phyloP scores from a whole-genome alignment of 2,888 invertebrate genomes.

The Eilema caniola region DNA sequence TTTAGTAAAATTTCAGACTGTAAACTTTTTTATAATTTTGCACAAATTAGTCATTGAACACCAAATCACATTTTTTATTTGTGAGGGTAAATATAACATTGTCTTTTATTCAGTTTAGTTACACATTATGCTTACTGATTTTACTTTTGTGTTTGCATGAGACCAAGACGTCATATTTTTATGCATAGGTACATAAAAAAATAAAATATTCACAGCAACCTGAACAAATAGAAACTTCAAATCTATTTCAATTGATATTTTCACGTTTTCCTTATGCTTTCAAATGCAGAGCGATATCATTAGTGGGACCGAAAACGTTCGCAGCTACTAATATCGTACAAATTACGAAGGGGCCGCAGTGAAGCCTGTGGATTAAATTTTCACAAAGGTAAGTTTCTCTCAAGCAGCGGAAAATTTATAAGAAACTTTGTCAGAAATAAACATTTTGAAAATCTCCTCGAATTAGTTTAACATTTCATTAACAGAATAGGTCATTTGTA shows the following conservation, averaged over 20 bases:
- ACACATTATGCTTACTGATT: no score
- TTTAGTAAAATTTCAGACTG: no score
- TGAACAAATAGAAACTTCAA: conserved; percentile 1
- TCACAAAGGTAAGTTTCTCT: conserved; percentile 27
- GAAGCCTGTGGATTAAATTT: conserved; percentile 19
- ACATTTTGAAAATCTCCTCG: neutral
- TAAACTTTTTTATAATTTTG: no score
- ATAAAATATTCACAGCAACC: conserved; percentile 2
- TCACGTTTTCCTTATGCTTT: conserved; percentile 7
- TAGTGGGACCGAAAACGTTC: conserved; percentile 1
- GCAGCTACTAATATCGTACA: conserved; percentile 14
- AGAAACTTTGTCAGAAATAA: conserved; percentile 24
- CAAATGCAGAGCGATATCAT: conserved; percentile 7
- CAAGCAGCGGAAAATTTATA: conserved; percentile 31
- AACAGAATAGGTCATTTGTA: neutral
- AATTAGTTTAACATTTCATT: neutral
- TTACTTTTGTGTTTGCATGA: no score
- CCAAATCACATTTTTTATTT: no score
- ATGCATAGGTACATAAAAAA: no score
- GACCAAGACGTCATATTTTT: no score
- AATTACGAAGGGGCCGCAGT: conserved; percentile 13
- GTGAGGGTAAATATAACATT: no score
- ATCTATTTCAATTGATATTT: conserved; percentile 3
- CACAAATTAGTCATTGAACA: no score
- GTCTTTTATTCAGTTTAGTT: no score